A percentile compares a stretch with the other conserved stretches of the same genome.
These are phyloP conservation scores for Conus ventricosus DNA, from an alignment of 1,140 invertebrate genomes.

Conservation along the genomic window DNA sequence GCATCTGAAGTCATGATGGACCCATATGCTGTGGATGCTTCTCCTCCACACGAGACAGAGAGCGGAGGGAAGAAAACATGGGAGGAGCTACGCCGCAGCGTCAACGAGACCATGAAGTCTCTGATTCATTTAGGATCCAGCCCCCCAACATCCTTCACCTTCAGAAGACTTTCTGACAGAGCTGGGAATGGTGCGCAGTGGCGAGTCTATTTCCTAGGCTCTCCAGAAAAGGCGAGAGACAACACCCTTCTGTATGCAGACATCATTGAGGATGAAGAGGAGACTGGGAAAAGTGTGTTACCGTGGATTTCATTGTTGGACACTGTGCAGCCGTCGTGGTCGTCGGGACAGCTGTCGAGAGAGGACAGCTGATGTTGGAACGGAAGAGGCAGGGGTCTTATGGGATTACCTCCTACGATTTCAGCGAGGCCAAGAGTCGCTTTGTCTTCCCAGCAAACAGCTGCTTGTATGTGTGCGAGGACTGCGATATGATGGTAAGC, in stretches of 20 bases:
- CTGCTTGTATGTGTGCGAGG: slow-evolving; percentile 87
- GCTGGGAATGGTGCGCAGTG: slow-evolving; percentile 33
- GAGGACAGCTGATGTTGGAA: slow-evolving; percentile 95
- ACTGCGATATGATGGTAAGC: slow-evolving; percentile 65
- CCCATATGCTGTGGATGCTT: slow-evolving; percentile 46
- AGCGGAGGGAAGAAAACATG: slow-evolving; percentile 76
- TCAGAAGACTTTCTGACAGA: slow-evolving; percentile 76
- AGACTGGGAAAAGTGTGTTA: slow-evolving; percentile 71
- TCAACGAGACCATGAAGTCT: slow-evolving; percentile 84
- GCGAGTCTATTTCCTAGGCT: slow-evolving; percentile 91
- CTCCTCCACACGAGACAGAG: slow-evolving; percentile 43
- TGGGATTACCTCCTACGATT: slow-evolving; percentile 95
- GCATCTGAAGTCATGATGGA: slow-evolving; percentile 59
- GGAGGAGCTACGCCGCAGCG: slow-evolving; percentile 86
- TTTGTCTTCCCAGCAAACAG: slow-evolving; percentile 93
- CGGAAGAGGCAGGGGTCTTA: slow-evolving; percentile 90
- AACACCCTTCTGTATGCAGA: slow-evolving; percentile 91
- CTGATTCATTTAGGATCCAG: slow-evolving; percentile 74
- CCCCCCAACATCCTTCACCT: slow-evolving; percentile 73
- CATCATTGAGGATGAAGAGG: slow-evolving; percentile 74
- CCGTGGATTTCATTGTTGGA: slow-evolving; percentile 85
- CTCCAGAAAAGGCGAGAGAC: slow-evolving; percentile 88
- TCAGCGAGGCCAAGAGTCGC: slow-evolving; percentile 86
- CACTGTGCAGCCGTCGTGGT: slow-evolving; percentile 80
- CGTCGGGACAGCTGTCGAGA: slow-evolving; percentile 79